Evolutionary conservation across 2,113 vertebrate species (phyloP), one percentile per base, ranked within the genome.

Genomic region (Chionis minor): DNA sequence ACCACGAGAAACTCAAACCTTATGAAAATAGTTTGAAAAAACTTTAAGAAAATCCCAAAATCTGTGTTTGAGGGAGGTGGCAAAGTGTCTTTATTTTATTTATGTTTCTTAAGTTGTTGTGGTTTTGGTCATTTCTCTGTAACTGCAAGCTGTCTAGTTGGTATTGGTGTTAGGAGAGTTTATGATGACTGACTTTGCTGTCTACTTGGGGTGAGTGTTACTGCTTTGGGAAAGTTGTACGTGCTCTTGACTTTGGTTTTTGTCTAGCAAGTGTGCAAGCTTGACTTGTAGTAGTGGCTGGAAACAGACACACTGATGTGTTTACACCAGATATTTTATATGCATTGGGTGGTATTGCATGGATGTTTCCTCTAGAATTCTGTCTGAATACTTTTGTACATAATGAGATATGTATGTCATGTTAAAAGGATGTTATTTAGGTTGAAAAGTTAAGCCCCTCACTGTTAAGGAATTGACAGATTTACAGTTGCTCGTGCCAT

Each of bases 381-480:
- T 86, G 8, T 65, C 49, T 47, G n/a, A 80, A 85, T 82, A 32
- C 32, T 92, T 92, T 45, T 61, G 54, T 54, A 40, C 66, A 61
- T 61, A 72, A 87, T 51, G 12, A 86, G 32, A 33, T 70, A 52
- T 2, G 55, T 51, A 18, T 55, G 66, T 79, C 84, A 90, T 74
- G 65, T 67, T 67, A 79, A 94, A 95, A 91, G 81, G 90, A 79
- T 84, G 56, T 79, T 81, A 58, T 95, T 96, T 91, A 80, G 58
- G 74, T 92, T 89, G 89, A 89, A 90, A 94, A 88, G 63, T 74
- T 73, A 91, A 95, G 78, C 78, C 27, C 14, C 20, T 55, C 28
- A 32, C 74, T 80, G 84, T 58, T 93, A 72, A 85, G 92, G 90
- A 96, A 93, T 21, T 93, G 84, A 94, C 84, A 94, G 90, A 87